Evolutionary conservation across 2,888 invertebrate species (phyloP).

Genomic region (Bembecia ichneumoniformis): DNA sequence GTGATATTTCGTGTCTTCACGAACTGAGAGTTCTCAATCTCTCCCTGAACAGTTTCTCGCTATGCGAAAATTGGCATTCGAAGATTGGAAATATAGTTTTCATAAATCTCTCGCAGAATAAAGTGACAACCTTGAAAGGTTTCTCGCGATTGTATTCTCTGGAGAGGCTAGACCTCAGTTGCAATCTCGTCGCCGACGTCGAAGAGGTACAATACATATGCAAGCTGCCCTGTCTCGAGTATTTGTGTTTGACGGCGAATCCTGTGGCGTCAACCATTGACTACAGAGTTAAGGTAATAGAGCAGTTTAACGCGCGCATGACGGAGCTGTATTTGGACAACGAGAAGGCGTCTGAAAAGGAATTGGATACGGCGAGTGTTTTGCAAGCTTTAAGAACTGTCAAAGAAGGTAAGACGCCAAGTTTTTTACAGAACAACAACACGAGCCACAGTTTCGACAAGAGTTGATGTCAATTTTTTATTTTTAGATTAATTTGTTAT

Average conservation of each 20-base stretch:
- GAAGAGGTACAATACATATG: constrained; percentile 86
- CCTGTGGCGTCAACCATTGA: constrained; percentile 88
- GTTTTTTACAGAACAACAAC: constrained; percentile 65
- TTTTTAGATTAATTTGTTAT: constrained; percentile 4
- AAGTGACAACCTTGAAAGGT: constrained; percentile 78
- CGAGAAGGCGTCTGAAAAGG: constrained; percentile 87
- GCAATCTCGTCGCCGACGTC: constrained; percentile 85
- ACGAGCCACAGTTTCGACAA: constrained; percentile 58
- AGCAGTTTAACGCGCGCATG: constrained; percentile 88
- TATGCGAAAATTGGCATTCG: constrained; percentile 84
- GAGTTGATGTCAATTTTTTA: constrained; percentile 44
- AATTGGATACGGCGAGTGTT: constrained; percentile 92
- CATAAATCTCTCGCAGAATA: constrained; percentile 89
- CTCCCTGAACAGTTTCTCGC: constrained; percentile 81
- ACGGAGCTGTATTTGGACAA: constrained; percentile 89
- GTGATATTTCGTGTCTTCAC: constrained; percentile 84
- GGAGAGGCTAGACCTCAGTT: constrained; percentile 87
- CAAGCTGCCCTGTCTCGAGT: constrained; percentile 87
- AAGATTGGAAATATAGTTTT: constrained; percentile 91
- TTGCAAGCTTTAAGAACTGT: constrained; percentile 88
- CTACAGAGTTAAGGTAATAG: constrained; percentile 91
- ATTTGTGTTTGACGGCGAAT: constrained; percentile 90
- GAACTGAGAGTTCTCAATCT: constrained; percentile 83
- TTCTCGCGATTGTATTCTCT: constrained; percentile 89
- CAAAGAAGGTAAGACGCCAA: constrained; percentile 77